Evolutionary conservation across 2,888 invertebrate species (phyloP), one percentile per base, ranked within the genome.

Genomic region (Eilema sororculum): DNA sequence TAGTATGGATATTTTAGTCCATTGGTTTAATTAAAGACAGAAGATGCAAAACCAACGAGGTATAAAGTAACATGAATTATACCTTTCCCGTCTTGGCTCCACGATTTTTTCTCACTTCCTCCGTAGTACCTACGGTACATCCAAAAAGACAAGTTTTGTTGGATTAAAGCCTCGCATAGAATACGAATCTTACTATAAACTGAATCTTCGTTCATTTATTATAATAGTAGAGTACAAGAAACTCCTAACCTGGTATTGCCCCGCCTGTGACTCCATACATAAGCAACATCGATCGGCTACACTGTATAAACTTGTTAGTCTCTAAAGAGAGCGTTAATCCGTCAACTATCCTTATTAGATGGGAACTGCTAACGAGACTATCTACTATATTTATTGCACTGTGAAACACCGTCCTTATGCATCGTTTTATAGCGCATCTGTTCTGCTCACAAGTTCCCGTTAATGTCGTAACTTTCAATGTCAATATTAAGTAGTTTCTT

Each of bases 271-370:
- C 63, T 73, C 76, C 87, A 89, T 91, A 89, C 90, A 92, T 91
- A 90, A 91, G 83, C 89, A 86, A 92, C 87, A 85, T 81, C 85
- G 82, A 84, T 82, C 81, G 81, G 84, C 83, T 86, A 86, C 87
- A 86, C 73, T 86, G 84, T 87, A 86, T 87, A 84, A 84, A 82
- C 81, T 78, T 83, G 88, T 87, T 93, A 91, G 92, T 92, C 90
- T 90, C 46, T n/a, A 86, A 84, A 88, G 89, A 88, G 89, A 86
- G 83, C 82, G 85, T 89, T 90, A 89, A 90, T 90, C 89, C 89
- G 85, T 85, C 78, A 80, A 79, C 79, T 82, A 87, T 90, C 79
- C 86, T 89, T 89, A 85, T 89, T 91, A 84, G 84, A 91, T 89
- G 87, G 85, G 85, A 86, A 78, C 78, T 82, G 78, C 79, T 78